Conservation (phyloP, 2,113 vertebrate species). For the Raja brachyura region DNA sequence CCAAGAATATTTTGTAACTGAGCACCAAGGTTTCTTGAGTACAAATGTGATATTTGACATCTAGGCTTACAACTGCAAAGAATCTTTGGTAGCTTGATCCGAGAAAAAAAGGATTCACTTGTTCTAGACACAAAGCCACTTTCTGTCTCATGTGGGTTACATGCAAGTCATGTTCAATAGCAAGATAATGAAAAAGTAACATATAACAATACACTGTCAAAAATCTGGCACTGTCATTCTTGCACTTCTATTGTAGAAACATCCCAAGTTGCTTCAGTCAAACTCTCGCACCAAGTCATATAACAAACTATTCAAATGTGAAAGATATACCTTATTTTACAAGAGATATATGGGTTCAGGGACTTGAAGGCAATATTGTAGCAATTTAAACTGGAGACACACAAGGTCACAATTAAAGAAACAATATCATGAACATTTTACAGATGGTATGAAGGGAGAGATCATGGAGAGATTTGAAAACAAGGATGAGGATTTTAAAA, state of each 20-base stretch:
- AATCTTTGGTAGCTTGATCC: not conserved
- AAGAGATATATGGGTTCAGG: not conserved
- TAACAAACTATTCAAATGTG: not conserved
- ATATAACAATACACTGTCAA: not conserved
- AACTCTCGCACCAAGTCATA: not conserved
- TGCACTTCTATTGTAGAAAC: not conserved
- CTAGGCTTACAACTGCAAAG: not conserved
- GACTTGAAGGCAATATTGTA: not conserved
- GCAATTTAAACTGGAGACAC: not conserved
- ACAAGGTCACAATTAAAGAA: not conserved
- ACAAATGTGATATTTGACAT: not conserved
- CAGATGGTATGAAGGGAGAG: not conserved
- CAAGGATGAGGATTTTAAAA: not conserved
- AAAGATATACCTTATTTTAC: not conserved
- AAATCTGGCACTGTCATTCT: not conserved
- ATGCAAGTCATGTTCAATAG: not conserved
- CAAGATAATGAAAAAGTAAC: not conserved
- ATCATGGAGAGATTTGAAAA: not conserved
- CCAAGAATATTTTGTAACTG: constrained; percentile 4
- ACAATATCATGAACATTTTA: not conserved
- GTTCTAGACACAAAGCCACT: not conserved
- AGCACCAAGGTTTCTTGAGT: not conserved
- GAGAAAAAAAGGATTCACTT: not conserved
- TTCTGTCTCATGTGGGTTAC: not conserved
- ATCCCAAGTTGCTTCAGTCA: not conserved